A percentile compares a stretch with the other conserved stretches of the same genome.
These are phyloP conservation scores for Galeruca laticollis DNA, from an alignment of 2,888 invertebrate species.

Conservation along the genomic window DNA sequence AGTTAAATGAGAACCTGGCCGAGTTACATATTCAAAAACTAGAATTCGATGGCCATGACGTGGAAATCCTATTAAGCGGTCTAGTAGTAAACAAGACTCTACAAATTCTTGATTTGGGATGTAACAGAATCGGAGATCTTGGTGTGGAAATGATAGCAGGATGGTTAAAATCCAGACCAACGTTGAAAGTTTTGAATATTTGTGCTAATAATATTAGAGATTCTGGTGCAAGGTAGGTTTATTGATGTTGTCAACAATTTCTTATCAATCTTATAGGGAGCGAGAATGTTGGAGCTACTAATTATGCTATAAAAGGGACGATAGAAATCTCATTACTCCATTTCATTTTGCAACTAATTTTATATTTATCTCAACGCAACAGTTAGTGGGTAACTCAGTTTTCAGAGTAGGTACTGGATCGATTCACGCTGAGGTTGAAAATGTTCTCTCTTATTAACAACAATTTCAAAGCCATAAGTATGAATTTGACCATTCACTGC, in stretches of 20 bases:
- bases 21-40: conserved; percentile 74
- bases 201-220: conserved; percentile 71
- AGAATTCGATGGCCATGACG: conserved; percentile 72
- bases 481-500: too few relatives aligned
- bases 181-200: conserved; percentile 69
- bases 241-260: not conserved
- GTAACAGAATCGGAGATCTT: conserved; percentile 73
- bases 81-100: conserved; percentile 69
- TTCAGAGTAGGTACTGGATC: too few relatives aligned
- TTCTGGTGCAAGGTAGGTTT: conserved; percentile 68
- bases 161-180: conserved; percentile 69
- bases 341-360: too few relatives aligned
- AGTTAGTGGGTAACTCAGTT: too few relatives aligned
- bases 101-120: conserved; percentile 72
- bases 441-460: too few relatives aligned
- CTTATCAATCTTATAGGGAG: too few relatives aligned
- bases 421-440: too few relatives aligned
- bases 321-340: too few relatives aligned
- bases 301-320: too few relatives aligned
- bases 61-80: conserved; percentile 70
- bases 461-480: too few relatives aligned
- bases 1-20: conserved; percentile 66
- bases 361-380: too few relatives aligned
- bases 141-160: conserved; percentile 70
- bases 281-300: too few relatives aligned